Conservation (phyloP, 1,140 invertebrate genomes). For the Apis laboriosa region DNA sequence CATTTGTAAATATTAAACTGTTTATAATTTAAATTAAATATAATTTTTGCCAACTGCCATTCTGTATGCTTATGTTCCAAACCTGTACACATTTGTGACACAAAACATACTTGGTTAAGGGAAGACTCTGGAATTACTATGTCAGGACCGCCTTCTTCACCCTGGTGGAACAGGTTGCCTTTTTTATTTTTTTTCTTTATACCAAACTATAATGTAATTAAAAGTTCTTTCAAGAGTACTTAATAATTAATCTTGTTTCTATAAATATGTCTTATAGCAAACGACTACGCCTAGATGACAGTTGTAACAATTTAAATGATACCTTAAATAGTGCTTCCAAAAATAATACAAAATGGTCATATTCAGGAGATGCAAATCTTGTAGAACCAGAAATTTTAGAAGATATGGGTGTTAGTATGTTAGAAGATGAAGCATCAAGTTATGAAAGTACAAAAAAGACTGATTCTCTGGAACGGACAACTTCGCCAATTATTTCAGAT, state of each 20-base stretch:
- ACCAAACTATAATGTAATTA: neutral
- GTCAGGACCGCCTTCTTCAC: conserved; percentile 30
- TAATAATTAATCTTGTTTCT: neutral
- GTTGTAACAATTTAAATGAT: conserved; percentile 73
- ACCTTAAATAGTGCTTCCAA: conserved; percentile 61
- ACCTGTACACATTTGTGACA: neutral
- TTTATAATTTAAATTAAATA: neutral
- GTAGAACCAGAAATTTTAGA: conserved; percentile 79
- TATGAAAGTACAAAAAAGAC: conserved; percentile 69
- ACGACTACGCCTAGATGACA: conserved; percentile 71
- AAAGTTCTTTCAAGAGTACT: neutral
- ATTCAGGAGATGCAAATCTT: conserved; percentile 72
- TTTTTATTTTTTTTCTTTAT: neutral
- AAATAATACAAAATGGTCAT: conserved; percentile 71
- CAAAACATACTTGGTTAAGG: neutral
- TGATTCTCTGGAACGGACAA: conserved; percentile 65
- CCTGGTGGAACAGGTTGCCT: conserved; percentile 52
- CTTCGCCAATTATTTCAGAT: conserved; percentile 62
- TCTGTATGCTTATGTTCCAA: neutral
- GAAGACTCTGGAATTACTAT: neutral
- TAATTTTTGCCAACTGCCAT: neutral
- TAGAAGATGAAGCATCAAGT: conserved; percentile 74
- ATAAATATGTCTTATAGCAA: conserved; percentile 69
- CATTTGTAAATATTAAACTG: neutral
- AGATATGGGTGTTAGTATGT: conserved; percentile 79